Base-by-base conservation (phyloP, 2,113 vertebrate species). In the mouse (Mus musculus) region DNA sequence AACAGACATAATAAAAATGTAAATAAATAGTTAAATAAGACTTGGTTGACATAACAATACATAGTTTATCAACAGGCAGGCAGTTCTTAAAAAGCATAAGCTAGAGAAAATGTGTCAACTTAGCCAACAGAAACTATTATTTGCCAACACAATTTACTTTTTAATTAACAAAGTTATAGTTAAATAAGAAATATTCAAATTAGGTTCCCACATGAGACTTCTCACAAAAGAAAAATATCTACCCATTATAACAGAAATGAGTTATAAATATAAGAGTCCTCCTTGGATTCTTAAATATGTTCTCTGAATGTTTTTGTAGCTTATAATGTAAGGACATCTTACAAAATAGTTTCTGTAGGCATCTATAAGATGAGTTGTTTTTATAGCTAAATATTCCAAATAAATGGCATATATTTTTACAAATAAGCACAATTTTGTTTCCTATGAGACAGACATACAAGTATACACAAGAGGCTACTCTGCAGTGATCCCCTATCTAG, bases 351-450 rank as follows among this genome's bases (percentile, higher is more conserved):
- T 65, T 85, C 49, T 19, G 52, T 56, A 73, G 24, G 46, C 0
- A 42, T 78, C 42, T 78, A 63, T 65, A 77, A 96, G 87, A 96
- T 61, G 22, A 92, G 26, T 12, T 88, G 36, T 92, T 80, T n/a
- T 63, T 39, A 89, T 42, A 96, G 26, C n/a, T 26, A 67, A 81
- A 93, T 94, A 90, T 49, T 76, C 71, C 73, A 91, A 77, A 93
- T 65, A 75, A 20, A 90, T 88, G 72, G 20, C 20, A 93, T 36
- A 30, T 72, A 75, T 63, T 84, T 84, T 89, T 94, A 93, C 76
- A 33, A 46, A 91, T 59, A 96, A 89, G n/a, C 36, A 94, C 4
- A 67, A 56, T 89, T 91, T 86, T 91, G n/a, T 93, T 95, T 91
- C 67, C 59, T 89, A 67, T 73, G 54, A 95, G 65, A 8, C 84